Evolutionary conservation across 2,888 invertebrate species (phyloP).

Genomic region (Melieria omissa): DNA sequence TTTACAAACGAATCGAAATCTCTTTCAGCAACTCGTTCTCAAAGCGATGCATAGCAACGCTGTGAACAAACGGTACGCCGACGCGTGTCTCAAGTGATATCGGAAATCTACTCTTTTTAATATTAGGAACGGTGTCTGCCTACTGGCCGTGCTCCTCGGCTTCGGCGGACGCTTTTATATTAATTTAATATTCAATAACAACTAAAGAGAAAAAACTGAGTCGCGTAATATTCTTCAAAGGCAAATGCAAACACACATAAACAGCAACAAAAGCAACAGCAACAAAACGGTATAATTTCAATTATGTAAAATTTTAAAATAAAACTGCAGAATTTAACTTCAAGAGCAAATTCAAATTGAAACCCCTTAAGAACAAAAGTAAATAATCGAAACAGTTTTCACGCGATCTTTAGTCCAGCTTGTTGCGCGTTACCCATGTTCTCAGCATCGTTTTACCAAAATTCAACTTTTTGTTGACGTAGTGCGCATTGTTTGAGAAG

Average conservation of each 20-base stretch:
- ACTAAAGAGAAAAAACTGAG: constrained; percentile 40
- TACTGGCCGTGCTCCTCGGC: constrained; percentile 60
- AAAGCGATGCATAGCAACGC: constrained; percentile 97
- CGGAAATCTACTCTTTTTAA: constrained; percentile 66
- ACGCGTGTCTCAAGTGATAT: constrained; percentile 93
- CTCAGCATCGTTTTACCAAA: too few relatives aligned
- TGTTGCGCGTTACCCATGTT: too few relatives aligned
- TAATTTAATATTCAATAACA: constrained; percentile 59
- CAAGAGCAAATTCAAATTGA: constrained; percentile 1
- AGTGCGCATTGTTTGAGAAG: too few relatives aligned
- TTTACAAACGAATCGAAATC: constrained; percentile 89
- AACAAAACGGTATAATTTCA: constrained; percentile 43
- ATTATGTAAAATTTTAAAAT: constrained; percentile 30
- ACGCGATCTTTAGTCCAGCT: too few relatives aligned
- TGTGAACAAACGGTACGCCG: constrained; percentile 93
- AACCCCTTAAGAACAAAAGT: neutral
- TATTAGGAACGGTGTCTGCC: constrained; percentile 64
- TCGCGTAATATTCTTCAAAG: too few relatives aligned
- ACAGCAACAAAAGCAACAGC: constrained; percentile 39
- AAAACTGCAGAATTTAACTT: neutral
- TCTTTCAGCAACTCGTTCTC: constrained; percentile 96
- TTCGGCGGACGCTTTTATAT: constrained; percentile 62
- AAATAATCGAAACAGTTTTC: neutral
- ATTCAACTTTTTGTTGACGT: too few relatives aligned
- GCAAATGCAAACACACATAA: constrained; percentile 14